Evolutionary conservation across 2,888 invertebrate genomes (phyloP).

Genomic region (Listrodromus nycthemerus): DNA sequence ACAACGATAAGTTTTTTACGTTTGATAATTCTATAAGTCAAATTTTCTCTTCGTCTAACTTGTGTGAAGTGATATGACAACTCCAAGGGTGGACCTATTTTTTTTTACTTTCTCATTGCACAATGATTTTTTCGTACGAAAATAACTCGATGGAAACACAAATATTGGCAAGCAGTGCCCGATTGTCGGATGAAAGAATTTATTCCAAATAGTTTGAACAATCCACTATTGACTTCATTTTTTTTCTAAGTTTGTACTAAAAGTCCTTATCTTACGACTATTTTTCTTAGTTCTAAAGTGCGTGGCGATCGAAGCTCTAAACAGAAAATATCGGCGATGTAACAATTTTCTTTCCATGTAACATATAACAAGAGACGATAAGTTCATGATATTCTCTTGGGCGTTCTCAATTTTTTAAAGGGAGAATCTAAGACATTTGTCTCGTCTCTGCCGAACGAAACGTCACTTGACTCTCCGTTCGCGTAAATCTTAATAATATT

Average conservation of each 20-base stretch:
- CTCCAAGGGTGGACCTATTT: slow-evolving; percentile 81
- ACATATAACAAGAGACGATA: slow-evolving; percentile 37
- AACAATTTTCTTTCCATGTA: slow-evolving; percentile 42
- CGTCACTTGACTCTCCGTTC: slow-evolving; percentile 6
- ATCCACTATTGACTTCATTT: slow-evolving; percentile 59
- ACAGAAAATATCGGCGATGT: slow-evolving; percentile 49
- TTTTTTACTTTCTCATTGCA: slow-evolving; percentile 38
- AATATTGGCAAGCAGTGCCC: slow-evolving; percentile 44
- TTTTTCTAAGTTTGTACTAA: slow-evolving; percentile 63
- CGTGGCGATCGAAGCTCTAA: slow-evolving; percentile 48
- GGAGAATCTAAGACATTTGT: slow-evolving; percentile 5
- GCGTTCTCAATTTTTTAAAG: slow-evolving; percentile 21
- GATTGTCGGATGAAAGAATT: slow-evolving; percentile 56
- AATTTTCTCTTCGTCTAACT: slow-evolving; percentile 33
- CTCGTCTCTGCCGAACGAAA: neutral
- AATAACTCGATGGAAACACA: slow-evolving; percentile 67
- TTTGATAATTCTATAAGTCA: slow-evolving; percentile 46
- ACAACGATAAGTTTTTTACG: slow-evolving; percentile 60
- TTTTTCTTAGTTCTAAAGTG: slow-evolving; percentile 50
- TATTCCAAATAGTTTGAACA: slow-evolving; percentile 69
- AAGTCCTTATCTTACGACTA: slow-evolving; percentile 50
- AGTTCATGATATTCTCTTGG: slow-evolving; percentile 32
- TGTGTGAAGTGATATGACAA: slow-evolving; percentile 72
- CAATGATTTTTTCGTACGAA: slow-evolving; percentile 84
- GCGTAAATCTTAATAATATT: slow-evolving; percentile 12